phyloP scores from a whole-genome alignment of 2,797 vertebrate genomes.

The Peromyscus eremicus region DNA sequence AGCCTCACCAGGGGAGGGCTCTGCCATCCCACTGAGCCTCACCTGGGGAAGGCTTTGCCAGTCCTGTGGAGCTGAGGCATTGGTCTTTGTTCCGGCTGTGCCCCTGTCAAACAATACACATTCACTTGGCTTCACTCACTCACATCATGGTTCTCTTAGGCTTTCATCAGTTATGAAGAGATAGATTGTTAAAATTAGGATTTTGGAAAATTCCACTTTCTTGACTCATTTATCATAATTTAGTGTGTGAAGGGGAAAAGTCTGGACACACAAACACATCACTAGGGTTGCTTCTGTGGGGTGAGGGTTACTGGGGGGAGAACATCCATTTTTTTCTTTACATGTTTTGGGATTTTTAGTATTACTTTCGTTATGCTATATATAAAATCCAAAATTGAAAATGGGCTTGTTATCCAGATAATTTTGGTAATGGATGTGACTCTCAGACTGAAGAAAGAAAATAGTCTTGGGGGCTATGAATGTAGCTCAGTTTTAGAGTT shows the following conservation, averaged over 20 bases:
- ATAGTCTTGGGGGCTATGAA: background rate
- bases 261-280: background rate
- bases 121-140: background rate
- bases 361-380: slow-evolving; percentile 18
- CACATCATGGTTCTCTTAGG: background rate
- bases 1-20: too few species aligned
- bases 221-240: slow-evolving; percentile 46
- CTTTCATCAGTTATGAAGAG: slow-evolving; percentile 16
- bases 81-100: background rate
- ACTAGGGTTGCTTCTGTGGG: background rate
- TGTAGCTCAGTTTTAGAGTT: background rate
- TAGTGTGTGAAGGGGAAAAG: background rate
- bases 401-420: background rate
- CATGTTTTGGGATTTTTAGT: background rate
- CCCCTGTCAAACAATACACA: too few species aligned
- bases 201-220: slow-evolving; percentile 48
- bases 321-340: slow-evolving; percentile 41
- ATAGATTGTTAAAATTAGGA: slow-evolving; percentile 21
- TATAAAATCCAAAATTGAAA: slow-evolving; percentile 22
- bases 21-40: too few species aligned
- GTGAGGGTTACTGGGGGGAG: background rate
- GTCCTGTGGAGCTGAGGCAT: background rate
- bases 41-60: background rate
- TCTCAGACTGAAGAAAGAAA: slow-evolving; percentile 4
- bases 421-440: background rate